Percentiles rank a stretch among this genome's conserved stretches.
These are phyloP conservation scores for Arizona elegans DNA, from an alignment of 2,113 vertebrate species.

Conservation along the genomic window DNA sequence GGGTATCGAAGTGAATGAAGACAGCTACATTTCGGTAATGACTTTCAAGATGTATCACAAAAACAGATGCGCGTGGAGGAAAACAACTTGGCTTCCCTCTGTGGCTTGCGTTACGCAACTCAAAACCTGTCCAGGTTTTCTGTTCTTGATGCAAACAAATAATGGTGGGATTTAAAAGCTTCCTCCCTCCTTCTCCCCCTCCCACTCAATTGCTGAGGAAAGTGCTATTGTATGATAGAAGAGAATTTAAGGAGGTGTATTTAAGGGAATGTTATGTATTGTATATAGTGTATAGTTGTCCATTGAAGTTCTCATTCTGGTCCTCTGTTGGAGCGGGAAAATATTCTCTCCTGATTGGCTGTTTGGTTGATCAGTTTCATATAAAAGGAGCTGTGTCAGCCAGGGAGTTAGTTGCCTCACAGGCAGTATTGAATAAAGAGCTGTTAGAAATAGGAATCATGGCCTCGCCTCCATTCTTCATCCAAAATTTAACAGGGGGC, in stretches of 20 bases:
- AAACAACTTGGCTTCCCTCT: slow-evolving; percentile 51
- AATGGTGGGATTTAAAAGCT: neutral
- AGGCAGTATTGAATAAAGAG: too few relatives aligned
- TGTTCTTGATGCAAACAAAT: neutral
- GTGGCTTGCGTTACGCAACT: slow-evolving; percentile 4
- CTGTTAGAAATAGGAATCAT: too few relatives aligned
- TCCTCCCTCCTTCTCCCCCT: neutral
- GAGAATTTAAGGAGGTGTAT: neutral
- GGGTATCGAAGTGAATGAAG: slow-evolving; percentile 61
- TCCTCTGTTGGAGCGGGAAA: too few relatives aligned
- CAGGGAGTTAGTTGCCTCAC: too few relatives aligned
- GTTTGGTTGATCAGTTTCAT: too few relatives aligned
- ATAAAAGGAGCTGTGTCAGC: too few relatives aligned
- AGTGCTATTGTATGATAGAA: neutral
- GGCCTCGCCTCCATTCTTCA: too few relatives aligned
- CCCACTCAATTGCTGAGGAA: neutral
- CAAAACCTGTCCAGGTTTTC: slow-evolving; percentile 27
- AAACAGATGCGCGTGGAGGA: slow-evolving; percentile 44
- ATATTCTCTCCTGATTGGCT: too few relatives aligned
- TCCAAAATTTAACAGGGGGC: neutral
- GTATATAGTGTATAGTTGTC: too few relatives aligned
- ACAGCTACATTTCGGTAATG: slow-evolving; percentile 55
- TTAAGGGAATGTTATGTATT: neutral
- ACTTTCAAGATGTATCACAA: slow-evolving; percentile 56
- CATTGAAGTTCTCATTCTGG: too few relatives aligned